Base-by-base conservation (phyloP, 2,113 vertebrate genomes). In the Poeciliopsis occidentalis region DNA sequence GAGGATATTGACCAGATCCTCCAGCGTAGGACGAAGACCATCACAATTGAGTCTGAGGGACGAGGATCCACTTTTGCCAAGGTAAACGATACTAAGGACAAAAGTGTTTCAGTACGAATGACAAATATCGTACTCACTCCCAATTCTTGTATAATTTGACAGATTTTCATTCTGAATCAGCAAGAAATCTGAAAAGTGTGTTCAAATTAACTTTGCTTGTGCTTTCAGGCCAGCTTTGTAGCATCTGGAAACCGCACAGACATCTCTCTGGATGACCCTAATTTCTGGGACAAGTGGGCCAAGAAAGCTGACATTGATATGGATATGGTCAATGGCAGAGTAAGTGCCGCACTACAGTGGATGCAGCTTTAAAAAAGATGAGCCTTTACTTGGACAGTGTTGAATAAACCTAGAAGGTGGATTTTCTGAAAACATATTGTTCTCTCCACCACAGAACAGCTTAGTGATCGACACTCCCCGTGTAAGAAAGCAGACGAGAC, bases 271-370 rank as follows among this genome's bases (percentile, higher is more conserved):
- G 98, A 99, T 87, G 98, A 99, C 92, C 98, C 98, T 12, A 99
- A 99, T 93, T 99, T 99, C 95, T 99, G 98, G 98, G 97, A 99
- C 88, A 99, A 99, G 91, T 99, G 98, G 98, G 98, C 98, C n/a
- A 97, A 99, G 94, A 97, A 99, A 82, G 98, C 98, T 70, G 97
- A 99, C 94, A 96, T 99, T 73, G 97, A 99, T 85, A 90, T 98
- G 60, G 97, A 99, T 4, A 94, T 96, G 37, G 94, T 97, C 85
- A 99, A 97, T 71, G 97, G 97, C 78, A 96, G 97, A 96, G 98
- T 99, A 95, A 94, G 97, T 96, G 80, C 2, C 60, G 3, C n/a
- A 11, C 31, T 31, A 32, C n/a, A 61, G 19, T 31, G 24, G 6
- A 65, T 34, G 24, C 12, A 74, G 1, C 11, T 57, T 57, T 17